Evolutionary conservation across 2,888 invertebrate species (phyloP), one percentile per base, ranked within the genome.

Genomic region (Tipula unca): DNA sequence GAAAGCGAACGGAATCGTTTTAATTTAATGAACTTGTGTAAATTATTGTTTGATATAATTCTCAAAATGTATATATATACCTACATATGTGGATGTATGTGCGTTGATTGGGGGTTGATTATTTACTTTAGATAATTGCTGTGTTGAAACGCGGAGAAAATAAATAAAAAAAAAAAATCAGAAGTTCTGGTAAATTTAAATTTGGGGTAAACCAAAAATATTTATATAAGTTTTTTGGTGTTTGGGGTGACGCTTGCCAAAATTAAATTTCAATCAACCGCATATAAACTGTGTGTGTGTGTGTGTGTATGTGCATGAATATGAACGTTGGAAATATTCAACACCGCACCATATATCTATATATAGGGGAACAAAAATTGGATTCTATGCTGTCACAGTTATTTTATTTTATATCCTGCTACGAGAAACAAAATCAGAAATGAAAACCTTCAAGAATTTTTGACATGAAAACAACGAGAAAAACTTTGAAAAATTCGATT

Each of bases 401-500:
- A 69, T 69, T 69, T 25, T 69, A 69, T 69, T 69, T 69, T 69
- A 20, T 25, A 69, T 69, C 69, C 25, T 69, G 69, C 69, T 69
- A 69, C 69, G 69, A 69, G 69, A 69, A 20, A 69, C 25, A 25
- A 69, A 69, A 69, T 69, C 69, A 69, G 69, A 69, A 69, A 69
- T 69, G 69, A 69, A 69, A 69, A 69, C 69, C 25, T 69, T 69
- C 69, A 69, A 69, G 69, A 69, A 69, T 69, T 69, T 69, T 69
- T 69, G 69, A 69, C 69, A 69, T 69, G 69, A 69, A 69, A 69
- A 69, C 69, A 69, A 69, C 25, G 25, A 69, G 25, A 69, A 69
- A 69, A 69, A 69, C 69, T 69, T 69, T 69, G 69, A 69, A 69
- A 69, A 69, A 69, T 69, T 69, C 69, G 69, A 69, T 69, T 69